Percentiles rank a stretch among this genome's conserved stretches.
These are phyloP conservation scores for Meriones psammophilus DNA, from an alignment of 2,797 vertebrate species.

Conservation along the genomic window DNA sequence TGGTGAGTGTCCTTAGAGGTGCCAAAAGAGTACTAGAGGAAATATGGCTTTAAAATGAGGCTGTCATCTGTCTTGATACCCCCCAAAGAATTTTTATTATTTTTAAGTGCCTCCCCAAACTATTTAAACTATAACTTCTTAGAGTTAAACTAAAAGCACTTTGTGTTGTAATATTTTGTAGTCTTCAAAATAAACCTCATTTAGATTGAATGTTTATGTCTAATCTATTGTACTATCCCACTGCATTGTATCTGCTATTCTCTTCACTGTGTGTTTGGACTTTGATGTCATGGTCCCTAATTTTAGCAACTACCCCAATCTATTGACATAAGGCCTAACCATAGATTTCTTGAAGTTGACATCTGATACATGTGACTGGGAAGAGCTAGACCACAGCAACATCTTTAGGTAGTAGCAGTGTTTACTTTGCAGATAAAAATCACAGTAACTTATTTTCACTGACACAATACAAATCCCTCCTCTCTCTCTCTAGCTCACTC, in stretches of 20 bases:
- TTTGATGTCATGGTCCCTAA: not conserved
- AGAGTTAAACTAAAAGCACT: not conserved
- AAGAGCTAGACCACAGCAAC: not conserved
- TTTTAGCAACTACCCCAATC: not conserved
- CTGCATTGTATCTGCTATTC: not conserved
- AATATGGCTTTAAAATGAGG: conserved; percentile 46
- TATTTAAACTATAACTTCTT: not conserved
- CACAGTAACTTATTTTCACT: not conserved
- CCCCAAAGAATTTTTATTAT: not conserved
- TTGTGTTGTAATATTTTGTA: not conserved
- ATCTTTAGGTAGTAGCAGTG: not conserved
- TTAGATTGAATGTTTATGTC: not conserved
- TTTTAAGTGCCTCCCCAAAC: not conserved
- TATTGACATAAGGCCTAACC: not conserved
- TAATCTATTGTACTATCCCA: not conserved
- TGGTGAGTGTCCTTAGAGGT: not conserved
- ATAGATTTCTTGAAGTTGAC: not conserved
- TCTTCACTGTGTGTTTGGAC: not conserved
- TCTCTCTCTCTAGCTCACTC: too few relatives aligned
- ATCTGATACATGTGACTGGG: not conserved
- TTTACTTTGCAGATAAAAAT: not conserved
- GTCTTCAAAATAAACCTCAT: not conserved
- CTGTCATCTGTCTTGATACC: not conserved
- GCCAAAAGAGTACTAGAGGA: not conserved
- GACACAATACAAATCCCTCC: not conserved